Evolutionary conservation across 2,888 invertebrate genomes (phyloP).

Genomic region (Onchidella celtica): DNA sequence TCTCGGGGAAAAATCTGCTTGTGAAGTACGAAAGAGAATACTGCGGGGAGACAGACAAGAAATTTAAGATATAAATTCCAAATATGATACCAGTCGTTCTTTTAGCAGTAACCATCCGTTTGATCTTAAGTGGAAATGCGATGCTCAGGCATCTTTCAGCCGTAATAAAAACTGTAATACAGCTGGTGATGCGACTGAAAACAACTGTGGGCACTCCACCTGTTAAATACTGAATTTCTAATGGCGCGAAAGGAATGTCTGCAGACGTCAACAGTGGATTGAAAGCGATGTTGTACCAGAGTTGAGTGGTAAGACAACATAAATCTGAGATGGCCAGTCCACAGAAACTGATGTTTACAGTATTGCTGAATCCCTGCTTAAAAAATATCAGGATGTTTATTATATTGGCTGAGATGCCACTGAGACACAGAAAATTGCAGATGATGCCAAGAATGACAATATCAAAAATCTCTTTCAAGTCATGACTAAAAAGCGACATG

Average conservation of each 20-base stretch:
- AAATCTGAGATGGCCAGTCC: constrained; percentile 32
- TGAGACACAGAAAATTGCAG: neutral
- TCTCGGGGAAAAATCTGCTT: neutral
- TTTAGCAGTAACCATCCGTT: constrained; percentile 20
- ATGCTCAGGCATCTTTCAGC: constrained; percentile 32
- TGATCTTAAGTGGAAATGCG: constrained; percentile 24
- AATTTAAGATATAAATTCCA: neutral
- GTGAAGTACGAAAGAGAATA: neutral
- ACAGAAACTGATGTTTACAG: constrained; percentile 26
- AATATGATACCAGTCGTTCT: neutral
- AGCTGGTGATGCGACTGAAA: constrained; percentile 30
- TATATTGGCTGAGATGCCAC: neutral
- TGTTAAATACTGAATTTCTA: constrained; percentile 6
- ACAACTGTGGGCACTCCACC: constrained; percentile 7
- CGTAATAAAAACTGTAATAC: constrained; percentile 30
- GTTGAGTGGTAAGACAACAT: neutral
- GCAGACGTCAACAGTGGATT: constrained; percentile 4
- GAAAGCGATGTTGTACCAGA: neutral
- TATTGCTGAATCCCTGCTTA: constrained; percentile 28
- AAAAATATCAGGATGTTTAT: constrained; percentile 30
- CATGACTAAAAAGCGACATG: no score
- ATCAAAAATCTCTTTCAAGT: neutral
- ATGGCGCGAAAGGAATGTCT: neutral
- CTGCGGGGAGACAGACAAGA: neutral
- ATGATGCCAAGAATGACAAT: neutral